phyloP scores from a whole-genome alignment of 2,888 invertebrate species.

The Macrophya alboannulata region DNA sequence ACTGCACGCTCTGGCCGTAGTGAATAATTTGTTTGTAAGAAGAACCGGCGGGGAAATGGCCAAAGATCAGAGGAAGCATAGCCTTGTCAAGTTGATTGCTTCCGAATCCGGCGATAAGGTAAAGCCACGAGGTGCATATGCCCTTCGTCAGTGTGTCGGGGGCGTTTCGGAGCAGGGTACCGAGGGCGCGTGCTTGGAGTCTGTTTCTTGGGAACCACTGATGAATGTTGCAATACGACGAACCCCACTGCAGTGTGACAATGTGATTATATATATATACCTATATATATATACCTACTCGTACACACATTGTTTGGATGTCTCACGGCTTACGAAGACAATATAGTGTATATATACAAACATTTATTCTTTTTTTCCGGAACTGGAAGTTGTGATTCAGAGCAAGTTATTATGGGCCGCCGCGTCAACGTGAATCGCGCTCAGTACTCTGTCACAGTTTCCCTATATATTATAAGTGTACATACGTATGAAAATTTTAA shows the following conservation, averaged over 20 bases:
- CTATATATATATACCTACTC: conserved; percentile 41
- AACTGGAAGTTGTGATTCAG: neutral
- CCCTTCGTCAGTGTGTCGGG: conserved; percentile 73
- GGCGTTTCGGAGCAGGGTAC: conserved; percentile 73
- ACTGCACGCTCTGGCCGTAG: conserved; percentile 75
- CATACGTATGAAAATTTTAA: neutral
- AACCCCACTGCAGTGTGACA: conserved; percentile 74
- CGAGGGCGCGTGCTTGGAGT: conserved; percentile 73
- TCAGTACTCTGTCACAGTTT: neutral
- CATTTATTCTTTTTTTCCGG: neutral
- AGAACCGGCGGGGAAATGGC: conserved; percentile 79
- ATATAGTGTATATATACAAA: neutral
- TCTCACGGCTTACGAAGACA: neutral
- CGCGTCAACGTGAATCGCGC: neutral
- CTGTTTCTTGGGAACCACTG: conserved; percentile 76
- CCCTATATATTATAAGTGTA: neutral
- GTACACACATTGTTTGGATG: neutral
- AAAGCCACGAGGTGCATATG: conserved; percentile 80
- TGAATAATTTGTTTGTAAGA: conserved; percentile 79
- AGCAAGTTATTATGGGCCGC: neutral
- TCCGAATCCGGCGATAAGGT: conserved; percentile 81
- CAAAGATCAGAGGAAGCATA: conserved; percentile 76
- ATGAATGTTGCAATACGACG: conserved; percentile 76
- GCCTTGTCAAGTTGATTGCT: conserved; percentile 79
- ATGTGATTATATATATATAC: conserved; percentile 56